phyloP scores from a whole-genome alignment of 2,888 invertebrate genomes.

The Lepidocyrtoides sp. region DNA sequence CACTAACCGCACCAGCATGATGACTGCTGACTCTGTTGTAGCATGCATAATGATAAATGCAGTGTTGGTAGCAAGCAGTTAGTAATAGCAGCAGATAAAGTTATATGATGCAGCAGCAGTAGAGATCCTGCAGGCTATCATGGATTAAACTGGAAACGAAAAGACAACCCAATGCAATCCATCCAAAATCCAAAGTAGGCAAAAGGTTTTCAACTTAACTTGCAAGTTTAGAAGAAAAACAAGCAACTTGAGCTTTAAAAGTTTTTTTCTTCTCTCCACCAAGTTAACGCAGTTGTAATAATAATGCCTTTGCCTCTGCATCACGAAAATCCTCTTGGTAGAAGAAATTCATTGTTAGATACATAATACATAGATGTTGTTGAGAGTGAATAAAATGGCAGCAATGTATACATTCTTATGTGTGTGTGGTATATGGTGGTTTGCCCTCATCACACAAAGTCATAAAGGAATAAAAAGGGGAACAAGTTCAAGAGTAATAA shows the following conservation, averaged over 20 bases:
- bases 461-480: conserved; percentile 75
- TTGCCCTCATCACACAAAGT: conserved; percentile 39
- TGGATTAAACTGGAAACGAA: background rate
- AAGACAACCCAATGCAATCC: background rate
- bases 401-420: background rate
- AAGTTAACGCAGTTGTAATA: conserved; percentile 40
- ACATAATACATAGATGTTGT: background rate
- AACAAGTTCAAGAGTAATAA: conserved; percentile 77
- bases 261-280: conserved; percentile 5
- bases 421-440: background rate
- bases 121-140: background rate
- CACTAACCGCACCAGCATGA: background rate
- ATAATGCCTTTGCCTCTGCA: conserved; percentile 23
- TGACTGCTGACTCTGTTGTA: background rate
- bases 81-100: background rate
- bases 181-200: too few relatives aligned
- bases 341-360: conserved; percentile 17
- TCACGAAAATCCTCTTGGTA: conserved; percentile 15
- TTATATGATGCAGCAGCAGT: background rate
- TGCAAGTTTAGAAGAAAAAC: background rate
- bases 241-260: conserved; percentile 14
- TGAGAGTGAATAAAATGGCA: background rate
- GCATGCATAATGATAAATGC: too few relatives aligned
- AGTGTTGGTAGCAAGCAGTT: background rate
- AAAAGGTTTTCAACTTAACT: conserved; percentile 1